Evolutionary conservation across 2,888 invertebrate species (phyloP).

Genomic region (Brachyptera putata): DNA sequence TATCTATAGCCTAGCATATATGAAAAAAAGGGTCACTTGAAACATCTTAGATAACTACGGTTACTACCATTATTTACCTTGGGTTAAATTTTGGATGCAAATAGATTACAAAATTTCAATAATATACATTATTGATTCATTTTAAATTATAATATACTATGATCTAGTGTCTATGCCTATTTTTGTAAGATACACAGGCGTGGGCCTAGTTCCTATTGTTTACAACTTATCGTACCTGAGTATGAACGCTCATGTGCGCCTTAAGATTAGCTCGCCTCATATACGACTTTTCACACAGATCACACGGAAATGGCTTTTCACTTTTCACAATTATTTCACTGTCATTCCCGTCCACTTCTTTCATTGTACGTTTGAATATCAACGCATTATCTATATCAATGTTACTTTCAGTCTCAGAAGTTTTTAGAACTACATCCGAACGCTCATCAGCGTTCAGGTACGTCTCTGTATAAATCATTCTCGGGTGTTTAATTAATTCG

Average conservation of each 20-base stretch:
- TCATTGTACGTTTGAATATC: not conserved
- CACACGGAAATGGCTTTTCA: slow-evolving; percentile 39
- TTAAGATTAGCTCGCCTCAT: slow-evolving; percentile 41
- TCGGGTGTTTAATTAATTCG: too few species aligned
- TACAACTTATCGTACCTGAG: slow-evolving; percentile 33
- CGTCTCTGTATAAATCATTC: too few species aligned
- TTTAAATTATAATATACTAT: not conserved
- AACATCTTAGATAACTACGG: too few species aligned
- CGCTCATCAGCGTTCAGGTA: not conserved
- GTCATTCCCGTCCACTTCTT: too few species aligned
- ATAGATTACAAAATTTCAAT: not conserved
- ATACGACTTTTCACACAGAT: slow-evolving; percentile 42
- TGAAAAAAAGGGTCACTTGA: too few species aligned
- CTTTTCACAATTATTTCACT: too few species aligned
- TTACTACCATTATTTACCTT: too few species aligned
- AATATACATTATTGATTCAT: not conserved
- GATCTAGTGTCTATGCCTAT: too few species aligned
- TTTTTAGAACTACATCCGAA: not conserved
- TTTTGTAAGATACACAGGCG: too few species aligned
- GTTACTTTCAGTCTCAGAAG: not conserved
- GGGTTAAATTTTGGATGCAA: not conserved
- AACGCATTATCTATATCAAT: too few species aligned
- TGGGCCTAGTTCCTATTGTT: too few species aligned
- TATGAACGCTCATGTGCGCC: slow-evolving; percentile 43
- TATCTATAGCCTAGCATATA: too few species aligned